phyloP scores from a whole-genome alignment of 2,113 vertebrate species.

The Ascaphus truei region DNA sequence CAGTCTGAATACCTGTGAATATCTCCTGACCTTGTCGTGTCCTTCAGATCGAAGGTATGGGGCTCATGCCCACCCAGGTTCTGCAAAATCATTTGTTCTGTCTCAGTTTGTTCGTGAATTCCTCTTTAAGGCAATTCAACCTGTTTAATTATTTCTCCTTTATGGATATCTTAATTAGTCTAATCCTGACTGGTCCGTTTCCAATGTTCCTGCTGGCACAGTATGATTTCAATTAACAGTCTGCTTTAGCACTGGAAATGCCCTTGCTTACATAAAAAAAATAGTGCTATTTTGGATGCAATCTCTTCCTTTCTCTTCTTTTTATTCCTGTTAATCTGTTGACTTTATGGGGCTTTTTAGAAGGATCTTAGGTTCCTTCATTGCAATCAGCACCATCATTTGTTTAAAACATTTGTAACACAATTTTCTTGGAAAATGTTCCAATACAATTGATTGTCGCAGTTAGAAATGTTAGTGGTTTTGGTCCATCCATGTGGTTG shows the following conservation, averaged over 20 bases:
- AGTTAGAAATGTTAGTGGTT: neutral
- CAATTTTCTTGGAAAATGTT: neutral
- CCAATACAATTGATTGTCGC: neutral
- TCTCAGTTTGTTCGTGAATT: slow-evolving; percentile 44
- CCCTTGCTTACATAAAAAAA: slow-evolving; percentile 50
- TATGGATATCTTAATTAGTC: slow-evolving; percentile 77
- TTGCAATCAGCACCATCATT: neutral
- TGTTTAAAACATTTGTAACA: neutral
- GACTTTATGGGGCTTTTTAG: slow-evolving; percentile 13
- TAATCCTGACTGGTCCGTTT: slow-evolving; percentile 74
- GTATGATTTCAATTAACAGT: slow-evolving; percentile 77
- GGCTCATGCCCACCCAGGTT: neutral
- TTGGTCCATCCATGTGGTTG: neutral
- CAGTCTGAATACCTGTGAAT: neutral
- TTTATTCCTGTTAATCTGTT: slow-evolving; percentile 38
- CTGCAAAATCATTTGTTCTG: slow-evolving; percentile 2
- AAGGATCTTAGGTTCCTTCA: neutral
- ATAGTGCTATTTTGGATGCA: slow-evolving; percentile 58
- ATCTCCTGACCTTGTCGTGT: neutral
- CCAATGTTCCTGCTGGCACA: slow-evolving; percentile 75
- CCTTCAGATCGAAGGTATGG: slow-evolving; percentile 8
- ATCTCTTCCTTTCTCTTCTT: slow-evolving; percentile 25
- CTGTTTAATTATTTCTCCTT: slow-evolving; percentile 57
- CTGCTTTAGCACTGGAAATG: slow-evolving; percentile 60
- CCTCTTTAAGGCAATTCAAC: slow-evolving; percentile 65